These are phyloP conservation scores for Bambusicola thoracicus DNA, from an alignment of 2,113 vertebrate genomes.

Conservation along the genomic window DNA sequence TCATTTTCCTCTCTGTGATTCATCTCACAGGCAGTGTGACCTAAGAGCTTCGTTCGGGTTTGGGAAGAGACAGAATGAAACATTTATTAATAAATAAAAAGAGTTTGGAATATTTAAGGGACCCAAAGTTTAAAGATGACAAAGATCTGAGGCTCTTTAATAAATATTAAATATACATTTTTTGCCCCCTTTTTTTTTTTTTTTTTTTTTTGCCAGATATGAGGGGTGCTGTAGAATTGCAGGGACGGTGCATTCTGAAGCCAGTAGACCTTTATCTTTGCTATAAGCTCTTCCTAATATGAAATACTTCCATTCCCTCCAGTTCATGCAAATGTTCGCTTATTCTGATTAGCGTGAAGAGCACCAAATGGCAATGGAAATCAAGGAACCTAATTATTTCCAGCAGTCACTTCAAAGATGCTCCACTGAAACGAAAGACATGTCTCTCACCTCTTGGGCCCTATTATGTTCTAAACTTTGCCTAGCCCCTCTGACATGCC, in stretches of 20 bases:
- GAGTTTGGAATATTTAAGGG: conserved; percentile 75
- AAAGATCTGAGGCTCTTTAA: conserved; percentile 70
- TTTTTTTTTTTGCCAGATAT: conserved; percentile 47
- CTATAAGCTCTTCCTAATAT: conserved; percentile 1
- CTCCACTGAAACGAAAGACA: conserved; percentile 61
- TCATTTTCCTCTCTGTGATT: conserved; percentile 47
- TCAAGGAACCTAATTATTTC: conserved; percentile 71
- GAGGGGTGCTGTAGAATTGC: conserved; percentile 18
- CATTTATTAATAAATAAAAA: conserved; percentile 76
- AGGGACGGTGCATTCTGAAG: conserved; percentile 36
- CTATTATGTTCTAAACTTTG: conserved; percentile 70
- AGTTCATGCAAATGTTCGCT: conserved; percentile 36
- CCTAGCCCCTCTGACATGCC: conserved; percentile 54
- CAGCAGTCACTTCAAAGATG: conserved; percentile 64
- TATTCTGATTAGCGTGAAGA: conserved; percentile 66
- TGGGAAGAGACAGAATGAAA: conserved; percentile 67
- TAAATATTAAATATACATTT: conserved; percentile 74
- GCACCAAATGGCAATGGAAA: conserved; percentile 64
- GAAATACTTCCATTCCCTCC: conserved; percentile 48
- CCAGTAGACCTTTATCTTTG: conserved; percentile 49
- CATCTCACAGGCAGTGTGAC: conserved; percentile 35
- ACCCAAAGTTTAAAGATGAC: conserved; percentile 75
- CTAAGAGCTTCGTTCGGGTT: conserved; percentile 27
- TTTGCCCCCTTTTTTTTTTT: conserved; percentile 53
- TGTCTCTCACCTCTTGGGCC: conserved; percentile 65